These are phyloP conservation scores for Thymelicus acteon DNA, from an alignment of 2,888 invertebrate species.

Conservation along the genomic window DNA sequence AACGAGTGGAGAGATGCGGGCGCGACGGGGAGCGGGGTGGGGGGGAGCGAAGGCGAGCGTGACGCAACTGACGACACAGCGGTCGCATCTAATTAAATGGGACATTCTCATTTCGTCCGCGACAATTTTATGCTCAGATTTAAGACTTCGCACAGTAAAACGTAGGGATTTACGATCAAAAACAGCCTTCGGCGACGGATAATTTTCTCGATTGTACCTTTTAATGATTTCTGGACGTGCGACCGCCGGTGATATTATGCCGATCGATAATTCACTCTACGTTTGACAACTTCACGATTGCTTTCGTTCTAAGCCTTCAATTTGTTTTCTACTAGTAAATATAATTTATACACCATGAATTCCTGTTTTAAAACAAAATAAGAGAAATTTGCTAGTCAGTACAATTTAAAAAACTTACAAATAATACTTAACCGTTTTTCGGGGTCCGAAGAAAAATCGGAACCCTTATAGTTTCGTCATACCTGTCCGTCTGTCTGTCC, in stretches of 20 bases:
- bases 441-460: too few relatives aligned
- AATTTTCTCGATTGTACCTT: conserved; percentile 66
- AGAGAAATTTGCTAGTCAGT: too few relatives aligned
- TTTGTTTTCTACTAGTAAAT: too few relatives aligned
- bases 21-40: conserved; percentile 38
- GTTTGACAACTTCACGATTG: conserved; percentile 47
- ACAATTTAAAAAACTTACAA: too few relatives aligned
- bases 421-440: too few relatives aligned
- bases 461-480: too few relatives aligned
- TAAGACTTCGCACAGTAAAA: conserved; percentile 70
- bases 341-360: too few relatives aligned
- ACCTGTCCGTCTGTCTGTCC: too few relatives aligned
- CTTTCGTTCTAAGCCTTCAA: neutral
- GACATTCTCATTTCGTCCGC: conserved; percentile 69
- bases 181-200: conserved; percentile 64
- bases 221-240: conserved; percentile 57
- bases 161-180: conserved; percentile 64
- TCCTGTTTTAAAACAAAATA: too few relatives aligned
- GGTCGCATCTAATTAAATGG: conserved; percentile 76
- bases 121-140: conserved; percentile 75
- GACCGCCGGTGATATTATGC: conserved; percentile 49
- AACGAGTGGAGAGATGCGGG: conserved; percentile 50
- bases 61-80: conserved; percentile 55
- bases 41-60: conserved; percentile 42
- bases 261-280: conserved; percentile 51